Evolutionary conservation across 2,113 vertebrate species (phyloP).

Genomic region (Lasiurus borealis): DNA sequence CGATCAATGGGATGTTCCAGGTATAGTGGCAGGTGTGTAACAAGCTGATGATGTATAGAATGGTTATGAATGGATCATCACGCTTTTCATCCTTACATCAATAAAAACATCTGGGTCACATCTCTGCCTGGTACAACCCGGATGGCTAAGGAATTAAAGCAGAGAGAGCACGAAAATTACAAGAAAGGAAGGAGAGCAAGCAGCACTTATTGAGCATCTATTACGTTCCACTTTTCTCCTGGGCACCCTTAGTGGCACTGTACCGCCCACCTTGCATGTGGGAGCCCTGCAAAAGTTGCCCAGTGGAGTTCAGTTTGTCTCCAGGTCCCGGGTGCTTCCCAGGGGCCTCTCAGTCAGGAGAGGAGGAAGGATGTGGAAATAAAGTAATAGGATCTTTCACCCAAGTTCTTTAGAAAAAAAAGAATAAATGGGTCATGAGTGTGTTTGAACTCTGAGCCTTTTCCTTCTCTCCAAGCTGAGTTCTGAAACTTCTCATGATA

Average conservation of each 20-base stretch:
- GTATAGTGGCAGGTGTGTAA: background rate
- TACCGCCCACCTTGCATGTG: background rate
- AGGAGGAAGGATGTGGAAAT: background rate
- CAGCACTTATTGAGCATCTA: background rate
- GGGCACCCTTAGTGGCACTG: background rate
- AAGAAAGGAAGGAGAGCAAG: background rate
- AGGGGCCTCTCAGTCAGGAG: fast-evolving
- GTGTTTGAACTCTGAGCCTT: background rate
- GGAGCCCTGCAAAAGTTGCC: background rate
- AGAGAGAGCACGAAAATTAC: background rate
- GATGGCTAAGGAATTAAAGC: background rate
- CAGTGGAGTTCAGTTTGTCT: background rate
- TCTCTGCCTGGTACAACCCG: background rate
- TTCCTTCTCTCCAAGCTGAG: background rate
- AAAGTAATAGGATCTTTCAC: background rate
- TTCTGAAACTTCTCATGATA: background rate
- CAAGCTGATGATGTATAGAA: background rate
- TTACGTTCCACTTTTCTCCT: background rate
- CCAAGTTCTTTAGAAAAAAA: background rate
- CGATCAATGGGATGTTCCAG: background rate
- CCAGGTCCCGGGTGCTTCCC: background rate
- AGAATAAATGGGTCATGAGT: conserved; percentile 14
- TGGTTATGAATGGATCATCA: background rate
- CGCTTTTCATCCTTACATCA: background rate
- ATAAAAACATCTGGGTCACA: background rate